Evolutionary conservation across 2,113 vertebrate species (phyloP).

Genomic region (Alethe diademata): DNA sequence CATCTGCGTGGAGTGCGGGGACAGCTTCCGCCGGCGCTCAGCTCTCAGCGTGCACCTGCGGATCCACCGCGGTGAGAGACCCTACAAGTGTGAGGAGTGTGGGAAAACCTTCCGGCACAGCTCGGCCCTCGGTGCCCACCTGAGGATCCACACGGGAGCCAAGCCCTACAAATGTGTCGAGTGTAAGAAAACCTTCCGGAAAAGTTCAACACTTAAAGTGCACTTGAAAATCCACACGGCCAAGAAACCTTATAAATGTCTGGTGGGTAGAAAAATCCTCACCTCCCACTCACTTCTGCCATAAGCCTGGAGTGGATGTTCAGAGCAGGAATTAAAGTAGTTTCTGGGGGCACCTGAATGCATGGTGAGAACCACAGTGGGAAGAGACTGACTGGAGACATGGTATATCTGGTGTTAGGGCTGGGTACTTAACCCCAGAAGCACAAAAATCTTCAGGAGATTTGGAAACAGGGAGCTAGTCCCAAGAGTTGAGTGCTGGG

Average conservation of each 20-base stretch:
- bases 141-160: conserved; percentile 60
- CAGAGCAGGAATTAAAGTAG: neutral
- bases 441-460: neutral
- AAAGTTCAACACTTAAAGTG: conserved; percentile 58
- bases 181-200: conserved; percentile 64
- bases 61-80: conserved; percentile 34
- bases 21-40: conserved; percentile 37
- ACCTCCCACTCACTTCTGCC: conserved; percentile 30
- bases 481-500: accelerated
- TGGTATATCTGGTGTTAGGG: accelerated
- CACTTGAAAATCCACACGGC: conserved; percentile 83
- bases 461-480: neutral
- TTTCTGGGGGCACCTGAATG: neutral
- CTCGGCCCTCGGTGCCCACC: conserved; percentile 65
- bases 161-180: conserved; percentile 46
- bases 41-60: conserved; percentile 36
- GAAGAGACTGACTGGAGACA: neutral
- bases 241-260: conserved; percentile 82
- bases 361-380: neutral
- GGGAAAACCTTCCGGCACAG: conserved; percentile 65
- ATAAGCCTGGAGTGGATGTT: neutral
- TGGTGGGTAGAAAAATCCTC: conserved; percentile 47
- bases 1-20: conserved; percentile 28
- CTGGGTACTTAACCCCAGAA: neutral
- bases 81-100: conserved; percentile 31